phyloP scores from a whole-genome alignment of 2,797 vertebrate genomes.

The Pagetopsis macropterus region DNA sequence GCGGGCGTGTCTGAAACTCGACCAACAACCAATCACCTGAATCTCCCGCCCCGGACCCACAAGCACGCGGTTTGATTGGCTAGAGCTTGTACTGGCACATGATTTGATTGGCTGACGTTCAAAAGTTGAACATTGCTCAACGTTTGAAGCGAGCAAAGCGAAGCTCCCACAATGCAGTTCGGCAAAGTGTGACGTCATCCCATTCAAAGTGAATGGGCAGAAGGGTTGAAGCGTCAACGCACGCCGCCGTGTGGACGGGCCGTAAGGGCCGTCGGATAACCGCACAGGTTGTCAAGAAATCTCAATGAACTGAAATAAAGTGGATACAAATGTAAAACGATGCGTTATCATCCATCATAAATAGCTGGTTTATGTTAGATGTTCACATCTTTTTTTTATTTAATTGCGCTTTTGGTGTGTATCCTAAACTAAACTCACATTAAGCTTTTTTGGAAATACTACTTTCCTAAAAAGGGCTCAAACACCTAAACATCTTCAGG shows the following conservation, averaged over 20 bases:
- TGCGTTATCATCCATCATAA: constrained; percentile 1
- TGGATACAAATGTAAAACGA: not conserved
- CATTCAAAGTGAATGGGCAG: no score
- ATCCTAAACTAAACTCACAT: not conserved
- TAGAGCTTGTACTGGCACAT: no score
- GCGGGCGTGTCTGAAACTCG: no score
- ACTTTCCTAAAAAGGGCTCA: not conserved
- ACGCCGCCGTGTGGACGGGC: not conserved
- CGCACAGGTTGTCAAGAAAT: not conserved
- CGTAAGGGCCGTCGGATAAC: not conserved
- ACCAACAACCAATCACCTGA: no score
- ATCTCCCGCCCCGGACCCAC: no score
- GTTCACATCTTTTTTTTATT: not conserved
- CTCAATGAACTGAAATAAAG: not conserved
- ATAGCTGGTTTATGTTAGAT: not conserved
- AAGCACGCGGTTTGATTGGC: no score
- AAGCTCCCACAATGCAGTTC: no score
- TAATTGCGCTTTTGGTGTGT: not conserved
- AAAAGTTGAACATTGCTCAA: no score
- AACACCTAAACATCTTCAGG: not conserved
- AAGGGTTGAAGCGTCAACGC: no score
- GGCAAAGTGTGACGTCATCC: no score
- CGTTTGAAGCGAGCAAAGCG: no score
- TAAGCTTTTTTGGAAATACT: not conserved
- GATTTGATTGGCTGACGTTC: no score